Evolutionary conservation across 1,140 invertebrate species (phyloP).

Genomic region (Platyscapa corneri): DNA sequence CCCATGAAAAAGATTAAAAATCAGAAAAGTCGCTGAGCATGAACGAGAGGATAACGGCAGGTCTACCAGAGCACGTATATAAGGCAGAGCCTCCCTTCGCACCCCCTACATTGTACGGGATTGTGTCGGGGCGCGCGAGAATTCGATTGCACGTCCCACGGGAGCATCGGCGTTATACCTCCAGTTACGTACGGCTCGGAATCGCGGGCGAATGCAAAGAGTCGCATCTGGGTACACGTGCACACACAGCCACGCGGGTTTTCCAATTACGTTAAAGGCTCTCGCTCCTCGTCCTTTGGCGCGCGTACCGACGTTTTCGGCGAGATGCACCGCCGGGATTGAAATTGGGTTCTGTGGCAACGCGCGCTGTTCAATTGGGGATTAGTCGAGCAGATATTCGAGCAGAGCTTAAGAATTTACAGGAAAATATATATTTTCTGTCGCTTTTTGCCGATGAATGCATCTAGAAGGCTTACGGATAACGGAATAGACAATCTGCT

Average conservation of each 20-base stretch:
- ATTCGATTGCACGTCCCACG: background rate
- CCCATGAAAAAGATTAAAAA: background rate
- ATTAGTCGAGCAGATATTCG: background rate
- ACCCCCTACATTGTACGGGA: too few relatives aligned
- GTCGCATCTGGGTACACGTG: background rate
- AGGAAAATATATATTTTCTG: background rate
- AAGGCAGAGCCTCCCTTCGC: too few relatives aligned
- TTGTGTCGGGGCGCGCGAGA: background rate
- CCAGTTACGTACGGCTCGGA: background rate
- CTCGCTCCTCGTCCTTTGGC: too few relatives aligned
- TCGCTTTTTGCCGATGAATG: too few relatives aligned
- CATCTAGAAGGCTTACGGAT: too few relatives aligned
- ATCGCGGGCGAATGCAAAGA: background rate
- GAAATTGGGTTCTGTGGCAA: background rate
- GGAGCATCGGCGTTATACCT: background rate
- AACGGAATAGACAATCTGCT: too few relatives aligned
- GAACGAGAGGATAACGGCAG: background rate
- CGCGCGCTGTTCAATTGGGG: background rate
- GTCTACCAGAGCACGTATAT: background rate
- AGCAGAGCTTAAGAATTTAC: background rate
- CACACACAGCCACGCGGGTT: background rate
- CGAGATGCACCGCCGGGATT: background rate
- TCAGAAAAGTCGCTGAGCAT: too few relatives aligned
- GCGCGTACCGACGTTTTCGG: too few relatives aligned
- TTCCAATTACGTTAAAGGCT: slow-evolving; percentile 7